Evolutionary conservation across 2,797 vertebrate species (phyloP), one percentile per base, ranked within the genome.

Genomic region (Simalia tracyae): DNA sequence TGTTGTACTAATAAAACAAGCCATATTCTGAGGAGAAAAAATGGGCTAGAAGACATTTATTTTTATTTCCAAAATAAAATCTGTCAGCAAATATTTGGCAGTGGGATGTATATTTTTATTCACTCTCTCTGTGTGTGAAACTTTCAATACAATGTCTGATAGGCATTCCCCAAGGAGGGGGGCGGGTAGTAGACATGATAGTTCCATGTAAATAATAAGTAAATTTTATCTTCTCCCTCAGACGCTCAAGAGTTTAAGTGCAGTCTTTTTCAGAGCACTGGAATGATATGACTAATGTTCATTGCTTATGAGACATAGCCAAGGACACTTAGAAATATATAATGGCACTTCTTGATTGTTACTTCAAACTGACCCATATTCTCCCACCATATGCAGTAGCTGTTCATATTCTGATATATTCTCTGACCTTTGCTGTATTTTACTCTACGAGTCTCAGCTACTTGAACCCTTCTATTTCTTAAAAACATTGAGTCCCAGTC

Each of bases 11-110:
- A 94, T 84, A 59, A 89, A 19, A 8, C 90, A 93, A 88, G 93
- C 93, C 93, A 92, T 91, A 92, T 95, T 95, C 91, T 88, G 93
- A 95, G 95, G 94, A 91, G 93, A 89, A 90, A 94, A 94, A 91
- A 95, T 89, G 57, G 90, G 91, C 93, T 93, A 92, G 85, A 86
- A 96, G 94, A 93, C 91, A 94, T 90, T 93, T 96, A 94, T 91
- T 94, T 96, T 94, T 87, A 91, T 94, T 84, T 94, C 92, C 95
- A 94, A 96, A 96, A 95, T 91, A 96, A 94, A 91, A 15, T 72
- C 92, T 95, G 68, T 94, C 94, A 95, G 93, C 93, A 95, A 96
- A 93, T 89, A 50, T 68, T 94, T 61, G 93, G 76, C 76, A 94
- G 89, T 22, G 90, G 0, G 91, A 86, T 81, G 42, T 6, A 84